These are phyloP conservation scores for Mesocentrotus franciscanus DNA, from an alignment of 53 echinoderm and acorn worm species.

Conservation along the genomic window DNA sequence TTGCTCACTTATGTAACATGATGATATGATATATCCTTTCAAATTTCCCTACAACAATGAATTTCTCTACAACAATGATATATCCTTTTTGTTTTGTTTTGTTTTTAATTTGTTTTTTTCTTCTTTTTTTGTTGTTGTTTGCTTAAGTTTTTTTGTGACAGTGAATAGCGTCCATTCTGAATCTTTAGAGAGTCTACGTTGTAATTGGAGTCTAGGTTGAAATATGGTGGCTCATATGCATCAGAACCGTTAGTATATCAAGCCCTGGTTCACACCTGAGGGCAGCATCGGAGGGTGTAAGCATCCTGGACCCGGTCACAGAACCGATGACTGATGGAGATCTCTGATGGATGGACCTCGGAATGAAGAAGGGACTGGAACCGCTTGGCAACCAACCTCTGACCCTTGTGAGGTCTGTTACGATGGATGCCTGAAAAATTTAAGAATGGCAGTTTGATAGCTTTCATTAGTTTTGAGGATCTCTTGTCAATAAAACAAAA, in stretches of 20 bases:
- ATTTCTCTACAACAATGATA: too few species aligned
- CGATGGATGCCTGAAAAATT: constrained; percentile 80
- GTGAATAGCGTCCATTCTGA: too few species aligned
- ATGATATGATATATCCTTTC: too few species aligned
- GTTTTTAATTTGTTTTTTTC: too few species aligned
- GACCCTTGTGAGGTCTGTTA: constrained; percentile 93
- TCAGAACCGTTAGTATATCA: not conserved
- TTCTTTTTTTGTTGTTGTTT: too few species aligned
- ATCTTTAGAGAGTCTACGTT: too few species aligned
- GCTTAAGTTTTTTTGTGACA: too few species aligned
- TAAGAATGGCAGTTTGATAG: not conserved
- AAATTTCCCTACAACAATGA: too few species aligned
- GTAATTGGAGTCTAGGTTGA: too few species aligned
- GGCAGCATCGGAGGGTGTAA: constrained; percentile 96
- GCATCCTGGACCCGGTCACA: constrained; percentile 96
- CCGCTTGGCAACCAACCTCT: constrained; percentile 82
- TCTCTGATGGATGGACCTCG: constrained; percentile 87
- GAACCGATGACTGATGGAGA: constrained; percentile 96
- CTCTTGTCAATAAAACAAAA: not conserved
- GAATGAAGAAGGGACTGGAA: constrained; percentile 90
- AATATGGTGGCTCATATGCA: too few species aligned
- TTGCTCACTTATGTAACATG: too few species aligned
- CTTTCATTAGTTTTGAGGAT: not conserved
- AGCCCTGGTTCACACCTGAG: constrained; percentile 75
- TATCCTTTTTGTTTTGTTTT: too few species aligned